phyloP scores from a whole-genome alignment of 2,888 invertebrate species.

The Drosophila emarginata region DNA sequence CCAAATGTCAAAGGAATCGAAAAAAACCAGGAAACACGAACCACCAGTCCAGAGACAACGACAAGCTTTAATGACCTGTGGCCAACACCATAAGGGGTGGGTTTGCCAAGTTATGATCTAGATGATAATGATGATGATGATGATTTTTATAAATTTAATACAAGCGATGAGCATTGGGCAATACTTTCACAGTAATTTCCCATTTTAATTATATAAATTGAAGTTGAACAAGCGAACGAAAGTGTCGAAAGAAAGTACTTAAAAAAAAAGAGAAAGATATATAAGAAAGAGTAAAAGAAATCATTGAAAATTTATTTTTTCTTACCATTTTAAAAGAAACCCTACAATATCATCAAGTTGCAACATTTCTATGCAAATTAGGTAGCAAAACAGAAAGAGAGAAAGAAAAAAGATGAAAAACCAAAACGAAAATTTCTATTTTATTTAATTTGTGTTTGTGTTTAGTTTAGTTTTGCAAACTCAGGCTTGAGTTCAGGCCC shows the following conservation, averaged over 20 bases:
- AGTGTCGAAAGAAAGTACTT: conserved; percentile 14
- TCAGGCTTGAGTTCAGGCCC: neutral
- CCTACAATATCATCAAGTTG: conserved; percentile 17
- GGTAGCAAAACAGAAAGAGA: conserved; percentile 1
- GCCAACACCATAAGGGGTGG: conserved; percentile 8
- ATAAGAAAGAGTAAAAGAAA: neutral
- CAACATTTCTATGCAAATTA: neutral
- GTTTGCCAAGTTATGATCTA: neutral
- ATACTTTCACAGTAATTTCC: conserved; percentile 53
- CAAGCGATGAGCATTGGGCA: conserved; percentile 29
- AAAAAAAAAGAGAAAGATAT: conserved; percentile 20
- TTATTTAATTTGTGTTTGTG: conserved; percentile 45
- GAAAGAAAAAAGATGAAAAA: conserved; percentile 17
- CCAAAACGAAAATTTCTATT: conserved; percentile 27
- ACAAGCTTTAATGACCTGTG: conserved; percentile 51
- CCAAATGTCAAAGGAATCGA: conserved; percentile 50
- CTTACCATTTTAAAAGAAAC: conserved; percentile 26
- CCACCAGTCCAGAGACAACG: no score
- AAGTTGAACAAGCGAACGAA: conserved; percentile 31
- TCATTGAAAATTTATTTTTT: conserved; percentile 27
- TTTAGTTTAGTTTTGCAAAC: conserved; percentile 23
- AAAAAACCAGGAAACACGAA: conserved; percentile 6
- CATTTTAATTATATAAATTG: conserved; percentile 66
- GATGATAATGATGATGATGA: conserved; percentile 23
- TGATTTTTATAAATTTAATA: conserved; percentile 63